Base-by-base conservation (phyloP, 1,140 invertebrate genomes). In the Myzus persicae region DNA sequence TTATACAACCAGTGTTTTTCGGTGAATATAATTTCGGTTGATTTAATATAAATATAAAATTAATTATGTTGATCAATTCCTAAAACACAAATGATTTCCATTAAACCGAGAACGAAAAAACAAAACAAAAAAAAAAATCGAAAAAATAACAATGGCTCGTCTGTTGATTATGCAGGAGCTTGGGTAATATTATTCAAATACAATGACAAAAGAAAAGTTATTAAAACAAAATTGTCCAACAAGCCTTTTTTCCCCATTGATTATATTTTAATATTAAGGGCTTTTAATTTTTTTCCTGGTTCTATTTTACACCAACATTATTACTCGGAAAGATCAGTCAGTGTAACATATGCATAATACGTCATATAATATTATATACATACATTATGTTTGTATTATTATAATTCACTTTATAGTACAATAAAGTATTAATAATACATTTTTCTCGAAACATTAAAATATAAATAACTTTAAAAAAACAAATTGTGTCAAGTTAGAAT, bases 151-250 rank as follows among this genome's bases (percentile, higher is more conserved):
- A 90, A 90, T 38, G 38, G 24, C 48, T 20, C 24, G 48, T 51
- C 44, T 48, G 48, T 89, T 89, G 44, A 89, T 89, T 89, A 89
- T 89, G 46, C 46, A 36, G 85, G 8, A 38, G 26, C n/a, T 46
- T 67, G 24, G 24, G 36, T 67, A 67, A 90, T 90, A n/a, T 91
- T 91, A 91, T 91, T 91, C 90, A 76, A 76, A 91, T 91, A 36
- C 20, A 67, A 76, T 24, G 59, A 36, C 90, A 67, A 76, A 91
- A 44, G 89, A 76, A 91, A 76, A 91, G 54, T 91, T 44, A 91
- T 91, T 91, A 67, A 46, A 91, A 67, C 26, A 67, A 91, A 90
- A 91, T 76, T 67, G 54, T 51, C 88, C 88, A 40, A 89, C 46
- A 89, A 54, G 88, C 48, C n/a, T 54, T 89, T 89, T 48, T 44